Evolutionary conservation across 2,113 vertebrate genomes (phyloP).

Genomic region (Platichthys flesus): DNA sequence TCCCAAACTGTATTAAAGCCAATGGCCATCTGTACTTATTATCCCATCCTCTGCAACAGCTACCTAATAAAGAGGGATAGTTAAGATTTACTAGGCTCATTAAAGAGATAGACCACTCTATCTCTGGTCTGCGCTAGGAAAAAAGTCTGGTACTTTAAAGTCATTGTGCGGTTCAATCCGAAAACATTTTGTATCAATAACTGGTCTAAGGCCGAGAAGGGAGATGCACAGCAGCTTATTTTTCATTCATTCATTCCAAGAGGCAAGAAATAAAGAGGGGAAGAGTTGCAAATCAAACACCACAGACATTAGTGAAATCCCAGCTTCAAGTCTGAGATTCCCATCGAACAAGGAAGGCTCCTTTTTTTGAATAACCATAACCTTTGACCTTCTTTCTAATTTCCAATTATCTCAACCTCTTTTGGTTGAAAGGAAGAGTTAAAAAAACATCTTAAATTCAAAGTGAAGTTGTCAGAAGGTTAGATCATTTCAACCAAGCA

Average conservation of each 20-base stretch:
- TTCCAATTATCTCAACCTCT: not conserved
- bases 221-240: constrained; percentile 17
- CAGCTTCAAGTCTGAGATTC: constrained; percentile 42
- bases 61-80: constrained; percentile 74
- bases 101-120: constrained; percentile 63
- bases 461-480: constrained; percentile 48
- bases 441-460: not conserved
- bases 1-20: constrained; percentile 73
- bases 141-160: constrained; percentile 33
- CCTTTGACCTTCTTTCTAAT: constrained; percentile 40
- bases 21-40: constrained; percentile 76
- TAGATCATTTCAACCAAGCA: constrained; percentile 65
- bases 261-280: constrained; percentile 17
- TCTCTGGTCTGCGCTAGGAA: constrained; percentile 32
- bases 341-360: constrained; percentile 59
- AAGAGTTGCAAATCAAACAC: constrained; percentile 28
- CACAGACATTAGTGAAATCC: constrained; percentile 41
- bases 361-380: constrained; percentile 60
- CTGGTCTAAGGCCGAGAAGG: constrained; percentile 19
- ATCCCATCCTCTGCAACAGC: constrained; percentile 72
- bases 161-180: constrained; percentile 35
- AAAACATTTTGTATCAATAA: constrained; percentile 48
- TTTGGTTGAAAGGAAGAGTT: not conserved
- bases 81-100: constrained; percentile 76
- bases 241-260: constrained; percentile 47